Evolutionary conservation across 2,797 vertebrate genomes (phyloP).

Genomic region (Phoxinus dragarum): DNA sequence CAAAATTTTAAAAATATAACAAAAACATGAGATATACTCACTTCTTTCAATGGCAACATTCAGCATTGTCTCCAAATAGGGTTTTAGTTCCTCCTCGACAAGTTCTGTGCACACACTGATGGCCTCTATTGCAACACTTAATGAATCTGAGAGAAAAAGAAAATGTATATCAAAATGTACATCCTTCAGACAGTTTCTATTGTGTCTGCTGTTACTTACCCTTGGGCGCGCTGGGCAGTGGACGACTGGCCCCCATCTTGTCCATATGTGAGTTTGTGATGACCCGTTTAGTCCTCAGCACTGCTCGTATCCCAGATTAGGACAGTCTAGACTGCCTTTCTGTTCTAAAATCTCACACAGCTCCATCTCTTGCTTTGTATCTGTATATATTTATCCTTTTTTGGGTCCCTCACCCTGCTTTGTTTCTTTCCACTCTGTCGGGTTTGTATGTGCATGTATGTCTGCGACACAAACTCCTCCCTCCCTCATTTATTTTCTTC

Average conservation of each 20-base stretch:
- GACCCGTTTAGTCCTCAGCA: slow-evolving; percentile 35
- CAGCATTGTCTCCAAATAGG: slow-evolving; percentile 78
- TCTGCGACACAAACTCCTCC: slow-evolving; percentile 9
- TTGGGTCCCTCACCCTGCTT: not conserved
- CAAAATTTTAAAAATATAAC: not conserved
- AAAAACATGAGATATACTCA: slow-evolving; percentile 66
- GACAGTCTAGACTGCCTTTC: not conserved
- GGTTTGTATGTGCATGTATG: not conserved
- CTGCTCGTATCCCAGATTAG: not conserved
- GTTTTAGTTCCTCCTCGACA: slow-evolving; percentile 75
- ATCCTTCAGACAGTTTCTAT: not conserved
- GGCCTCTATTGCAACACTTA: slow-evolving; percentile 74
- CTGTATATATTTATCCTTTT: not conserved
- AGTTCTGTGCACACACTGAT: slow-evolving; percentile 79
- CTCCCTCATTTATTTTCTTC: slow-evolving; percentile 25
- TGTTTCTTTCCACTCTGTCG: not conserved
- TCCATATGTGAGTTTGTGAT: slow-evolving; percentile 50
- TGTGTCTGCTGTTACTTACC: slow-evolving; percentile 66
- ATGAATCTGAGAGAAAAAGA: slow-evolving; percentile 67
- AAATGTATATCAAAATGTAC: slow-evolving; percentile 6
- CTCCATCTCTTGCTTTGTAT: slow-evolving; percentile 21
- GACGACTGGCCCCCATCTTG: slow-evolving; percentile 55
- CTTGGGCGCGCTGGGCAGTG: slow-evolving; percentile 58
- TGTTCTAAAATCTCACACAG: slow-evolving; percentile 5
- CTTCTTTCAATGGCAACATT: slow-evolving; percentile 70